Evolutionary conservation across 2,797 vertebrate species (phyloP).

Genomic region (Periophthalmus magnuspinnatus): DNA sequence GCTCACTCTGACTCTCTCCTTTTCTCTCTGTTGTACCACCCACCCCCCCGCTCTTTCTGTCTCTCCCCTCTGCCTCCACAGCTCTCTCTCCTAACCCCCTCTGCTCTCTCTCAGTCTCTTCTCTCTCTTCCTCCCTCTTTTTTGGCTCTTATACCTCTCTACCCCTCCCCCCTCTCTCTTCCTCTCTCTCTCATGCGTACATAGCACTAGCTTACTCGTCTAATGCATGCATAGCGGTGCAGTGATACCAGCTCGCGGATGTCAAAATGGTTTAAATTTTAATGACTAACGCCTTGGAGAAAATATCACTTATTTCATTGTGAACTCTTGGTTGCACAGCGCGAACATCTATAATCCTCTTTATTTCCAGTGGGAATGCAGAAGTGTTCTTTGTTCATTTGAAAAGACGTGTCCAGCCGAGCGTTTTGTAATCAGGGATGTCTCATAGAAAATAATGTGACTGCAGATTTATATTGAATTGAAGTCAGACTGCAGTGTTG

Average conservation of each 20-base stretch:
- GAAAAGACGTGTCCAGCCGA: conserved; percentile 40
- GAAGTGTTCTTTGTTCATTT: conserved; percentile 62
- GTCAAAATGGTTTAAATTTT: conserved; percentile 68
- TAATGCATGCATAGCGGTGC: conserved; percentile 63
- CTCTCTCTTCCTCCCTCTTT: background rate
- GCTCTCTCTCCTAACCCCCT: background rate
- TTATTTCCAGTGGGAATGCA: conserved; percentile 68
- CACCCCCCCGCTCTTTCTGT: too few relatives aligned
- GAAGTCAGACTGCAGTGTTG: background rate
- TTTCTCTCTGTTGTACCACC: background rate
- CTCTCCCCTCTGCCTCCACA: too few relatives aligned
- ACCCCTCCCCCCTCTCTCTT: too few relatives aligned
- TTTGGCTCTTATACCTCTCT: background rate
- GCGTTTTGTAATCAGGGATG: conserved; percentile 48
- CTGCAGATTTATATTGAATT: too few relatives aligned
- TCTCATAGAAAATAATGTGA: conserved; percentile 32
- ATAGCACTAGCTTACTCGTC: conserved; percentile 47
- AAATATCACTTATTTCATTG: conserved; percentile 70
- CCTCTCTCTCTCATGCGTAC: conserved; percentile 8
- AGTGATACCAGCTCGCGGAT: conserved; percentile 65
- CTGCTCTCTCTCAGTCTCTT: background rate
- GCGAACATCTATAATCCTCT: conserved; percentile 77
- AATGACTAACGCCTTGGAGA: conserved; percentile 73
- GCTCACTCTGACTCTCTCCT: background rate
- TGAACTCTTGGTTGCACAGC: conserved; percentile 71